Percentiles rank a stretch among this genome's conserved stretches.
phyloP scores from a whole-genome alignment of 2,888 invertebrate genomes.

The Odiellus spinosus region DNA sequence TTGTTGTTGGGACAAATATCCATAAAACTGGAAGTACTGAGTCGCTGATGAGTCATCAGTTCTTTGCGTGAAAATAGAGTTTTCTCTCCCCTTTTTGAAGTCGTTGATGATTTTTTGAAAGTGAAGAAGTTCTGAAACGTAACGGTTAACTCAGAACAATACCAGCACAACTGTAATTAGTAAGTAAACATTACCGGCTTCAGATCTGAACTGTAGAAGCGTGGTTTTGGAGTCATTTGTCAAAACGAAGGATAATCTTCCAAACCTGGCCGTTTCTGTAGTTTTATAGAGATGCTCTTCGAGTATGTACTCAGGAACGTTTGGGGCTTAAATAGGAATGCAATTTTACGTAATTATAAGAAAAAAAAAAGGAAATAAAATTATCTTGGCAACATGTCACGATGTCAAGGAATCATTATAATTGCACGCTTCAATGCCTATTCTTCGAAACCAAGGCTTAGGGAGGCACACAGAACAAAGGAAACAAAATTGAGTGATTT shows the following conservation, averaged over 20 bases:
- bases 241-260: slow-evolving; percentile 15
- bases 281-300: too few relatives aligned
- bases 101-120: slow-evolving; percentile 16
- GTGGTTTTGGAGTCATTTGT: slow-evolving; percentile 13
- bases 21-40: slow-evolving; percentile 95
- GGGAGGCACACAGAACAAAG: too few relatives aligned
- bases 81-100: slow-evolving; percentile 34
- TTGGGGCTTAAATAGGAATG: too few relatives aligned
- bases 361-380: too few relatives aligned
- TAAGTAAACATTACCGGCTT: neutral
- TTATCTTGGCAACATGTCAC: too few relatives aligned
- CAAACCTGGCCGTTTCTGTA: slow-evolving; percentile 16
- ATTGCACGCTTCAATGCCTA: too few relatives aligned
- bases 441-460: too few relatives aligned
- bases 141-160: neutral
- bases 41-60: slow-evolving; percentile 96
- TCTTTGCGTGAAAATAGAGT: slow-evolving; percentile 80
- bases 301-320: too few relatives aligned
- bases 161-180: too few relatives aligned
- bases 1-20: slow-evolving; percentile 96
- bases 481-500: neutral
- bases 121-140: slow-evolving; percentile 10
- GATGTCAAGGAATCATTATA: too few relatives aligned
- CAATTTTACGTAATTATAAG: too few relatives aligned
- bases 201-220: slow-evolving; percentile 12